phyloP scores from a whole-genome alignment of 2,113 vertebrate genomes.

The Lonchura striata region DNA sequence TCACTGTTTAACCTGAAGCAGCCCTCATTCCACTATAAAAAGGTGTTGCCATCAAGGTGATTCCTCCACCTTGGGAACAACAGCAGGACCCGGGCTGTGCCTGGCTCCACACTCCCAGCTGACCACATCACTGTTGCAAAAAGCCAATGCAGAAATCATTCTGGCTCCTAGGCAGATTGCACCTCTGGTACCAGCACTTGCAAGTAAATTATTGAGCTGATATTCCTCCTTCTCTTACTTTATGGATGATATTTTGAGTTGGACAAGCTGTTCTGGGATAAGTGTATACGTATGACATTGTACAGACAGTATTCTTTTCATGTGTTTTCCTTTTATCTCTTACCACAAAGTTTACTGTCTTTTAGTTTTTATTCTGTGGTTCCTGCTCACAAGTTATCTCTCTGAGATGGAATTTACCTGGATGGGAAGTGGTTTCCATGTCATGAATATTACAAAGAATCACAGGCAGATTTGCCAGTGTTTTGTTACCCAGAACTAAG shows the following conservation, averaged over 20 bases:
- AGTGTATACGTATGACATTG: not conserved
- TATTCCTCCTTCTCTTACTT: not conserved
- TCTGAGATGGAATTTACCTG: slow-evolving; percentile 23
- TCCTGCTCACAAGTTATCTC: not conserved
- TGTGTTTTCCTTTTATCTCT: not conserved
- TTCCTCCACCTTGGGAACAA: not conserved
- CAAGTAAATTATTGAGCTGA: slow-evolving; percentile 32
- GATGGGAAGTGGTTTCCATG: not conserved
- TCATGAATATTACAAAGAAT: slow-evolving; percentile 16
- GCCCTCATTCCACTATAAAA: not conserved
- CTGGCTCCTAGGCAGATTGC: not conserved
- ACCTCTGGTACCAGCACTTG: slow-evolving; percentile 17
- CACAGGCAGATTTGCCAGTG: slow-evolving; percentile 36
- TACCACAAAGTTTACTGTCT: not conserved
- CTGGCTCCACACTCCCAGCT: not conserved
- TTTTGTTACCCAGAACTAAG: slow-evolving; percentile 56
- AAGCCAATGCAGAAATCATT: not conserved
- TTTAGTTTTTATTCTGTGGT: not conserved
- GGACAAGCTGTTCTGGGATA: not conserved
- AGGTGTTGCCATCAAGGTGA: not conserved
- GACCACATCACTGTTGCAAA: not conserved
- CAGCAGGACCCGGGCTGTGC: not conserved
- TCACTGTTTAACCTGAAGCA: slow-evolving; percentile 13
- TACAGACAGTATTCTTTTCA: not conserved
- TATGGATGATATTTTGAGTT: not conserved